A percentile compares a stretch with the other conserved stretches of the same genome.
Evolutionary conservation across 2,888 invertebrate genomes (phyloP).

Genomic region (Heliconius cydno): DNA sequence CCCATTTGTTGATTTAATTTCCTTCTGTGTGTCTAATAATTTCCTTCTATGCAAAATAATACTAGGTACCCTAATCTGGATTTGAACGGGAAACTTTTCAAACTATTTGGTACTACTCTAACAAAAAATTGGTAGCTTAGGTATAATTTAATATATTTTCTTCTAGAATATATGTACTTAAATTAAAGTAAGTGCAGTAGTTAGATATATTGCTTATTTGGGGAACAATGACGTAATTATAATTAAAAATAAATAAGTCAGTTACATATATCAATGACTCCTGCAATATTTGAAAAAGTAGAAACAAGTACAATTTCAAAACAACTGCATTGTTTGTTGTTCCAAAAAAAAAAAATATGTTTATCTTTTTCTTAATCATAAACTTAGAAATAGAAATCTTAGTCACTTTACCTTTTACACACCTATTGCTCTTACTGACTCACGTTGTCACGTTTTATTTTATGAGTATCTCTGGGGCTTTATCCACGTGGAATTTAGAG

Average conservation of each 20-base stretch:
- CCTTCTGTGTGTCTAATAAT: neutral
- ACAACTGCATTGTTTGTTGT: too few relatives aligned
- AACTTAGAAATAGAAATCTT: neutral
- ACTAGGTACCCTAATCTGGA: neutral
- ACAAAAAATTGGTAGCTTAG: neutral
- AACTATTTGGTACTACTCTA: neutral
- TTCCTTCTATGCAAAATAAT: too few relatives aligned
- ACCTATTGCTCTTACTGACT: constrained; percentile 7
- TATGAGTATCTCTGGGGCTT: neutral
- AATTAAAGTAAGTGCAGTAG: neutral
- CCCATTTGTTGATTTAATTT: constrained; percentile 7
- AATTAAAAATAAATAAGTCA: too few relatives aligned
- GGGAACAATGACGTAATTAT: too few relatives aligned
- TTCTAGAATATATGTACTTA: neutral
- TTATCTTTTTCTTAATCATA: neutral
- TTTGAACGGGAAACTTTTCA: neutral
- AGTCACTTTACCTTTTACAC: neutral
- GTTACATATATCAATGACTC: too few relatives aligned
- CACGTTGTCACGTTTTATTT: neutral
- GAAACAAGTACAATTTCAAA: neutral
- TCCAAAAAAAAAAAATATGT: neutral
- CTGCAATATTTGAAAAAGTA: too few relatives aligned
- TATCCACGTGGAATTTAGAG: neutral
- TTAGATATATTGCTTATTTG: too few relatives aligned
- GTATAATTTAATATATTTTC: neutral